Evolutionary conservation across 2,797 vertebrate genomes (phyloP).

Genomic region (Malacoraja senta): DNA sequence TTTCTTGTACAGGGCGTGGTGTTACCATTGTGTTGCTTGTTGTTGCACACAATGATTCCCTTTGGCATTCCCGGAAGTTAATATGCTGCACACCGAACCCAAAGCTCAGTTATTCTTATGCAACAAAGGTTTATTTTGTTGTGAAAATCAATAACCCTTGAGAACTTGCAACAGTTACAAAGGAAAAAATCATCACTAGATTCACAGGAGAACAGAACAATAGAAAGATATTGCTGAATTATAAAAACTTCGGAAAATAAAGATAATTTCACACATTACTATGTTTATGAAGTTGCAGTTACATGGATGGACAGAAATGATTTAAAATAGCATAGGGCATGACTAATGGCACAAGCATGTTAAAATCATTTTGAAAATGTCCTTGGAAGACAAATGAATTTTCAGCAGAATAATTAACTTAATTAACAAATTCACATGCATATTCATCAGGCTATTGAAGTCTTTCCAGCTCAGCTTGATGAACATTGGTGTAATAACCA

Average conservation of each 20-base stretch:
- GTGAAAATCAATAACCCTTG: constrained; percentile 28
- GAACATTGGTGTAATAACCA: constrained; percentile 99
- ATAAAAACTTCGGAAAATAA: background rate
- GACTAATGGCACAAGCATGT: constrained; percentile 98
- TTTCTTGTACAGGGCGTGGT: background rate
- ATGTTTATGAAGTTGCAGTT: constrained; percentile 37
- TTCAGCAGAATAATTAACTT: constrained; percentile 99
- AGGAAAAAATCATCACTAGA: background rate
- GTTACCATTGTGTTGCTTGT: constrained; percentile 29
- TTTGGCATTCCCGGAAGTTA: constrained; percentile 30
- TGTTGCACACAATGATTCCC: background rate
- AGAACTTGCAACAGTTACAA: constrained; percentile 26
- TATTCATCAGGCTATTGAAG: constrained; percentile 99
- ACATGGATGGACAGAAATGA: constrained; percentile 77
- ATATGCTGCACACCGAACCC: constrained; percentile 9
- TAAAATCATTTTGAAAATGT: constrained; percentile 99
- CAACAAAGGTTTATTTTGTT: constrained; percentile 8
- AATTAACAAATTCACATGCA: constrained; percentile 99
- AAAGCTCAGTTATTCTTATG: constrained; percentile 6
- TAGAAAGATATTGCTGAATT: background rate
- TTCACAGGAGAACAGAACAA: background rate
- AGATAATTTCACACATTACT: constrained; percentile 11
- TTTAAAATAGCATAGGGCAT: constrained; percentile 90
- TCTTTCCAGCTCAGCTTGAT: constrained; percentile 99
- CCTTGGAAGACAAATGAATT: constrained; percentile 99